phyloP scores from a whole-genome alignment of 1,140 invertebrate species.

The Aphelinus certus region DNA sequence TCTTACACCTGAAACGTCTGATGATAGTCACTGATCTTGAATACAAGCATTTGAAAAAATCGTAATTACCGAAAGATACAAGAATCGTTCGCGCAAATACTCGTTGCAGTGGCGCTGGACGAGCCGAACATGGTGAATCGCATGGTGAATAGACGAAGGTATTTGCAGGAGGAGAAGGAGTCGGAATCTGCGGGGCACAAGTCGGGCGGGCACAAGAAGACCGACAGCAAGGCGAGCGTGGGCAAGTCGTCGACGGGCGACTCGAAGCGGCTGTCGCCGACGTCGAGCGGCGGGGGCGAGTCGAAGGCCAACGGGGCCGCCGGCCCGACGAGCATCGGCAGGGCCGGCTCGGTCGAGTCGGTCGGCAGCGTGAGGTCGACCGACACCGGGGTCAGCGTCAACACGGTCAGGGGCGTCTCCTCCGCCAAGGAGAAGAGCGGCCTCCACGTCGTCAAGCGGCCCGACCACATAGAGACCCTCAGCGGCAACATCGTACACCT shows the following conservation, averaged over 20 bases:
- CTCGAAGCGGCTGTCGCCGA: slow-evolving; percentile 25
- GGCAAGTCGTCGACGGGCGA: slow-evolving; percentile 27
- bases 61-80: too few species aligned
- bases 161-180: too few species aligned
- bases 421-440: slow-evolving; percentile 60
- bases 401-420: slow-evolving; percentile 60
- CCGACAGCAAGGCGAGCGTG: slow-evolving; percentile 34
- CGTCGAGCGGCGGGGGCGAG: slow-evolving; percentile 37
- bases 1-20: too few species aligned
- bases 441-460: slow-evolving; percentile 55
- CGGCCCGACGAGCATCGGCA: background rate
- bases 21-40: too few species aligned
- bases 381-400: slow-evolving; percentile 62
- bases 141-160: too few species aligned
- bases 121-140: too few species aligned
- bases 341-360: slow-evolving; percentile 42
- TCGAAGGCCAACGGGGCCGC: background rate
- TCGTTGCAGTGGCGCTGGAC: too few species aligned
- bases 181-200: background rate
- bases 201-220: slow-evolving; percentile 24
- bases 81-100: too few species aligned
- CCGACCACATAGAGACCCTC: slow-evolving; percentile 61
- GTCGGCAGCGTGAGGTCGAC: slow-evolving; percentile 56
- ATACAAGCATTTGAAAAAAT: too few species aligned
- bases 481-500: slow-evolving; percentile 59